phyloP scores from a whole-genome alignment of 2,888 invertebrate species.

The Scotopteryx bipunctaria region DNA sequence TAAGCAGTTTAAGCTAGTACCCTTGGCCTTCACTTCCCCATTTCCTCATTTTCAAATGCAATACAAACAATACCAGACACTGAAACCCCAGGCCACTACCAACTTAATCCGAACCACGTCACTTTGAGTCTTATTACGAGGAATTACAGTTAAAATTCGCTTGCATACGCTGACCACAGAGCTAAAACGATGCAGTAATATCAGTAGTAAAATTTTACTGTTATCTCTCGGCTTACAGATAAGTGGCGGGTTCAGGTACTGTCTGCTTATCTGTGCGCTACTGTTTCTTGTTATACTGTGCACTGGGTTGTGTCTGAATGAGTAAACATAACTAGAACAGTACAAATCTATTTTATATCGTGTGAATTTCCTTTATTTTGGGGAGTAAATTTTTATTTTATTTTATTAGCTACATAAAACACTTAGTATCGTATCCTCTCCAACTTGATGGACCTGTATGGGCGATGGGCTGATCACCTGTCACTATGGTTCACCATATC shows the following conservation, averaged over 20 bases:
- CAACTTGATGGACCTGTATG: no score
- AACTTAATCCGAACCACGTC: not conserved
- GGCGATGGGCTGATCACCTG: no score
- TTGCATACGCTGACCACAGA: conserved; percentile 1
- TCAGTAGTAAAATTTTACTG: conserved; percentile 40
- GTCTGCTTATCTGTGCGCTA: conserved; percentile 27
- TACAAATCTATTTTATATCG: no score
- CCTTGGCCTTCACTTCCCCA: conserved; percentile 8
- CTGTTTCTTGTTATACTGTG: conserved; percentile 31
- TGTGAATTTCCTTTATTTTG: no score
- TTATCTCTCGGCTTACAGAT: conserved; percentile 38
- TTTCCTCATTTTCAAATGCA: conserved; percentile 7
- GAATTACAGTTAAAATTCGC: not conserved
- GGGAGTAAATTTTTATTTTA: no score
- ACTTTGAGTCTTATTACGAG: not conserved
- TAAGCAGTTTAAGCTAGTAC: conserved; percentile 2
- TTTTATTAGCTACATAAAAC: no score
- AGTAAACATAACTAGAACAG: no score
- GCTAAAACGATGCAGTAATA: conserved; percentile 23
- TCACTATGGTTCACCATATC: no score
- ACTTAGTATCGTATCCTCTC: no score
- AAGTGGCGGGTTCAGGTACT: conserved; percentile 32
- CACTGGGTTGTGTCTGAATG: conserved; percentile 12
- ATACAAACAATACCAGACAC: conserved; percentile 10
- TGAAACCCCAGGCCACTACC: conserved; percentile 9